Evolutionary conservation across 1,140 invertebrate genomes (phyloP).

Genomic region (Eueides isabella): DNA sequence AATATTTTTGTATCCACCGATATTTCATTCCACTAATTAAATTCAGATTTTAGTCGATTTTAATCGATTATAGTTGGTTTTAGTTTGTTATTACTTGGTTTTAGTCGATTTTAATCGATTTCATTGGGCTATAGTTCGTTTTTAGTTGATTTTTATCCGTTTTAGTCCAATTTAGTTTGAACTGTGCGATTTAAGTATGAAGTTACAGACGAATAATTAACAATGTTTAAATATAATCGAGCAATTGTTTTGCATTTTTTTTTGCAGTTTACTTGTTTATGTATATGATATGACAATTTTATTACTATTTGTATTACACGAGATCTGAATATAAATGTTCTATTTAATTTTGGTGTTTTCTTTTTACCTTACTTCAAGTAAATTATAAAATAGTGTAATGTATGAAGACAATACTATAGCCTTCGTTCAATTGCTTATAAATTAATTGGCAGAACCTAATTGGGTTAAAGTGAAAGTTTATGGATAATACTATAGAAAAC

Average conservation of each 20-base stretch:
- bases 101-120: slow-evolving; percentile 30
- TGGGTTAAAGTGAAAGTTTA: too few relatives aligned
- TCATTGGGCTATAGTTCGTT: too few relatives aligned
- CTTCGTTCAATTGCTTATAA: too few relatives aligned
- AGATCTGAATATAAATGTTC: slow-evolving; percentile 68
- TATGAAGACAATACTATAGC: too few relatives aligned
- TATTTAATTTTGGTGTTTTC: slow-evolving; percentile 48
- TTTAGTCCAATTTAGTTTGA: slow-evolving; percentile 39
- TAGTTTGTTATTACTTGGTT: too few relatives aligned
- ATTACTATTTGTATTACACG: slow-evolving; percentile 45
- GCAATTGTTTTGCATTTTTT: slow-evolving; percentile 58
- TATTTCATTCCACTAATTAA: slow-evolving; percentile 61
- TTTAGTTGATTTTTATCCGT: slow-evolving; percentile 15
- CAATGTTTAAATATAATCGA: not conserved
- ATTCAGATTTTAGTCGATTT: slow-evolving; percentile 27
- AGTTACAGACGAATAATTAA: not conserved
- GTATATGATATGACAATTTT: slow-evolving; percentile 48
- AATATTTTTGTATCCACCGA: slow-evolving; percentile 73
- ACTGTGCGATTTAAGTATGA: slow-evolving; percentile 62
- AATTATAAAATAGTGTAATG: too few relatives aligned
- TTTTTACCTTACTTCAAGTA: slow-evolving; percentile 15
- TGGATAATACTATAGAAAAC: too few relatives aligned
- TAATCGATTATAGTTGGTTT: slow-evolving; percentile 29
- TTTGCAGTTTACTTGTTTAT: slow-evolving; percentile 49
- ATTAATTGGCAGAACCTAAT: too few relatives aligned